phyloP scores from a whole-genome alignment of 2,797 vertebrate genomes.

The Adrianichthys oophorus region DNA sequence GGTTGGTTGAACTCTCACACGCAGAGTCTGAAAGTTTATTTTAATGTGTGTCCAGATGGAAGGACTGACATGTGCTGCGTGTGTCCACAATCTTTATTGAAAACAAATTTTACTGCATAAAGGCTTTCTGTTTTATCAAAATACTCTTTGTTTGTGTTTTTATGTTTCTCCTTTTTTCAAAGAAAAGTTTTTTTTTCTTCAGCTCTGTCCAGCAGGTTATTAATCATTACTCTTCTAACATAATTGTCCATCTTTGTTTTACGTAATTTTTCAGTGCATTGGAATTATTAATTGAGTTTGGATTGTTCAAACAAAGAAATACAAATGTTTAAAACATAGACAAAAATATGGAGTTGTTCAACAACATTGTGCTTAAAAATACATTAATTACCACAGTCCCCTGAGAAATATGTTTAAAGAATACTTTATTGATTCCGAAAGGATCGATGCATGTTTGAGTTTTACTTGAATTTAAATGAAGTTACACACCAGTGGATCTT shows the following conservation, averaged over 20 bases:
- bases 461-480: no score
- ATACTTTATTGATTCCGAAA: no score
- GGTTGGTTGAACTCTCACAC: constrained; percentile 63
- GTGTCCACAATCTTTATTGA: no score
- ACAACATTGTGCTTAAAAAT: no score
- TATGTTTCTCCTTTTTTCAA: background rate
- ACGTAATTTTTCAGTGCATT: no score
- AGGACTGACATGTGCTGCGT: background rate
- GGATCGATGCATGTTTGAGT: no score
- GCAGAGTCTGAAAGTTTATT: background rate
- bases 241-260: no score
- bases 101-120: background rate
- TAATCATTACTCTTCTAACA: no score
- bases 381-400: background rate
- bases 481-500: no score
- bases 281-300: no score
- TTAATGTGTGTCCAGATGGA: background rate
- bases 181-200: background rate
- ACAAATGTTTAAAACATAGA: no score
- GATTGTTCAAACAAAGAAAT: no score
- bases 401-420: background rate
- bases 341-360: background rate
- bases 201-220: background rate
- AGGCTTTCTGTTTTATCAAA: background rate
- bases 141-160: background rate